Evolutionary conservation across 2,113 vertebrate genomes (phyloP).

Genomic region (Galemys pyrenaicus): DNA sequence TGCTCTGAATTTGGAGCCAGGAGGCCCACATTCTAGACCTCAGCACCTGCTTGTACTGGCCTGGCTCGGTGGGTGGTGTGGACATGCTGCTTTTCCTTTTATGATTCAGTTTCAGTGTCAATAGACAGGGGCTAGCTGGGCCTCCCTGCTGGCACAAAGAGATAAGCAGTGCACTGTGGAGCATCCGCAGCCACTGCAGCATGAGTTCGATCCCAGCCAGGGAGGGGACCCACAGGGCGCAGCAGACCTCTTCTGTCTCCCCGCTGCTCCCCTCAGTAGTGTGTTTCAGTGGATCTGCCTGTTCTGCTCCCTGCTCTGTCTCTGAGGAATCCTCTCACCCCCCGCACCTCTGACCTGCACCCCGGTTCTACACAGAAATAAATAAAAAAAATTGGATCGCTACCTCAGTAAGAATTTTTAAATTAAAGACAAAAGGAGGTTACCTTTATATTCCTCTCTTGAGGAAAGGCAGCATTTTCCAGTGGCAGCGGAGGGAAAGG

Average conservation of each 20-base stretch:
- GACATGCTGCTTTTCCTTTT: not conserved
- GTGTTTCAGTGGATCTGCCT: too few species aligned
- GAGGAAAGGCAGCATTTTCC: not conserved
- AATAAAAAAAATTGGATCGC: not conserved
- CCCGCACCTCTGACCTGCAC: too few species aligned
- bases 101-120: not conserved
- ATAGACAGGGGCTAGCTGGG: not conserved
- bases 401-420: not conserved
- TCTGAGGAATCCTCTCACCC: too few species aligned
- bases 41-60: not conserved
- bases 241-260: too few species aligned
- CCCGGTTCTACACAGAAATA: too few species aligned
- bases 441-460: not conserved
- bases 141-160: too few species aligned
- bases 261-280: too few species aligned
- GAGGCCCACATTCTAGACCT: not conserved
- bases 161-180: too few species aligned
- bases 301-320: too few species aligned
- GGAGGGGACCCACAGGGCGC: too few species aligned
- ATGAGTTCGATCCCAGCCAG: too few species aligned
- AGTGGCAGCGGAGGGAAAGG: not conserved
- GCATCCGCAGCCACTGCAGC: too few species aligned
- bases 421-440: slow-evolving; percentile 15
- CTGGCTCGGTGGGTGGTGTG: not conserved
- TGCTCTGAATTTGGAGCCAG: not conserved